Percentiles rank a stretch among this genome's conserved stretches.
These are phyloP conservation scores for Sthenelais limicola DNA, from an alignment of 2,888 invertebrate species.

Conservation along the genomic window DNA sequence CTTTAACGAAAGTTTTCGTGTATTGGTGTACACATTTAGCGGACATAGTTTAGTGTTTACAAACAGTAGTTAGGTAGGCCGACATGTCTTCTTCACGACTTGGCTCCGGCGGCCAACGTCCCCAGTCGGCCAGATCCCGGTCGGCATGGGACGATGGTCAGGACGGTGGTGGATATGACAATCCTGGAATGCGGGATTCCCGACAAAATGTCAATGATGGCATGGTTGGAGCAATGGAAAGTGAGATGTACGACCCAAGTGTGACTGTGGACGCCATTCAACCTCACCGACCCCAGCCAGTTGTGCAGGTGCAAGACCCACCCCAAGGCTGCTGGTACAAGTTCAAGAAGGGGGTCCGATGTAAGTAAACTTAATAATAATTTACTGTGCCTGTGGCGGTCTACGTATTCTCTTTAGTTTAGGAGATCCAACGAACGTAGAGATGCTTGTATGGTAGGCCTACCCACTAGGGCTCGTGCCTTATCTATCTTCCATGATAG, in stretches of 20 bases:
- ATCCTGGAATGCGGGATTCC: conserved; percentile 15
- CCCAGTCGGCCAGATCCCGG: conserved; percentile 62
- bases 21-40: no score
- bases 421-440: no score
- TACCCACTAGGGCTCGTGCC: no score
- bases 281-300: conserved; percentile 7
- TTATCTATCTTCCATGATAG: no score
- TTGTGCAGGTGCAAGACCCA: conserved; percentile 50
- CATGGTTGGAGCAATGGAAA: conserved; percentile 53
- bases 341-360: conserved; percentile 65
- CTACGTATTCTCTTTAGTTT: no score
- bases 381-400: no score
- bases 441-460: no score
- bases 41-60: no score
- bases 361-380: no score
- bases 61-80: no score
- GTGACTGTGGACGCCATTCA: conserved; percentile 24
- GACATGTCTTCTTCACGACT: no score
- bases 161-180: conserved; percentile 41
- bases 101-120: conserved; percentile 49
- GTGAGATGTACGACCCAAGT: conserved; percentile 49
- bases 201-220: conserved; percentile 37
- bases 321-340: conserved; percentile 58
- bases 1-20: no score
- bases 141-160: conserved; percentile 59